Evolutionary conservation across 2,797 vertebrate genomes (phyloP), one percentile per base, ranked within the genome.

Genomic region (Gephyroberyx darwinii): DNA sequence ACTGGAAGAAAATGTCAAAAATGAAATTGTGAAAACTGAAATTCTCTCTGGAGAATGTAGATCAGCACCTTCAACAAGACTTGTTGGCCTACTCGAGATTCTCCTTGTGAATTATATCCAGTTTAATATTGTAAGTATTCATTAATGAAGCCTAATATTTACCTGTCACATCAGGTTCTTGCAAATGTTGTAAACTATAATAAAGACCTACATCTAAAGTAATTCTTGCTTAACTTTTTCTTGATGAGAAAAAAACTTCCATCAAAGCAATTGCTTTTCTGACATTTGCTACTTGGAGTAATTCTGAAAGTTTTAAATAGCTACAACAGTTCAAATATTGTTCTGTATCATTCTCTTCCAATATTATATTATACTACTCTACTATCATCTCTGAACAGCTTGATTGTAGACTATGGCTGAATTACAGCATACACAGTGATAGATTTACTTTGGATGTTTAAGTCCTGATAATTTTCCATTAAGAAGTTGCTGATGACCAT

Each of bases 141-240:
- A 63, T 43, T 12, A 59, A 59, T 58, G 59, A 31, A 13, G 1
- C 31, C 8, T 63, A 20, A 70, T 69, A 1, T 50, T 58, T 14
- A 16, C 53, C 35, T 69, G 50, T 67, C 74, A 72, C 16, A 64
- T 67, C 2, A 39, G 17, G 51, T 59, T 1, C n/a, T 65, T 75
- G 60, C 69, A 39, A 63, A 65, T 69, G 65, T 22, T 64, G 37
- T 62, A 37, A n/a, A 62, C 43, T 53, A 52, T 59, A 77, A 74
- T 68, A 73, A 65, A 55, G 13, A 8, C 69, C 3, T 54, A 58
- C 16, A 54, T 1, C 70, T 37, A 19, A 43, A 12, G 14, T 43
- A 14, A 43, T 0, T 56, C 6, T 37, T 62, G n/a, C 54, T 63
- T 17, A 13, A 5, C 1, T 58, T 54, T 59, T 57, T 8, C 13